A percentile compares a stretch with the other conserved stretches of the same genome.
phyloP scores from a whole-genome alignment of 2,888 invertebrate species.

The Dorcus hopei region DNA sequence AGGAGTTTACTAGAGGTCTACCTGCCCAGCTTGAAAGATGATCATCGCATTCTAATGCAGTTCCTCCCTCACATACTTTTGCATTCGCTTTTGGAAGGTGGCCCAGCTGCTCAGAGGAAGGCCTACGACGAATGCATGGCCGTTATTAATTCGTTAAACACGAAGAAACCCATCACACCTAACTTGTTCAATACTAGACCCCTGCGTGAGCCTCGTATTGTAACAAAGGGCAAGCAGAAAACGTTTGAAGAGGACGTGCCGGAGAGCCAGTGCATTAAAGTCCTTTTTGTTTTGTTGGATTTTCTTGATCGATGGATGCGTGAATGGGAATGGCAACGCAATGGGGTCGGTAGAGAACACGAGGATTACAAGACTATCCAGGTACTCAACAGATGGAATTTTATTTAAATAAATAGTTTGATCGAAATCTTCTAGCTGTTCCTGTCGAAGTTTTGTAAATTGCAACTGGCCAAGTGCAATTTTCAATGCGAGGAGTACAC shows the following conservation, averaged over 20 bases:
- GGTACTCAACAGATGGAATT: slow-evolving; percentile 13
- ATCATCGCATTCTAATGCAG: slow-evolving; percentile 66
- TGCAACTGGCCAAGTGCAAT: slow-evolving; percentile 68
- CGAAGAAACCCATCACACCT: slow-evolving; percentile 19
- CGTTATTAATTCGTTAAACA: slow-evolving; percentile 48
- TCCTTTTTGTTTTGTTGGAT: slow-evolving; percentile 71
- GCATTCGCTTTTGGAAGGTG: slow-evolving; percentile 60
- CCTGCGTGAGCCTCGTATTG: not conserved
- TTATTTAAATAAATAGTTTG: too few relatives aligned
- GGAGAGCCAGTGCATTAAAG: slow-evolving; percentile 62
- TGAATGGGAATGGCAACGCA: slow-evolving; percentile 55
- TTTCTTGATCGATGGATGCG: slow-evolving; percentile 73
- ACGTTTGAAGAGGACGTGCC: slow-evolving; percentile 14
- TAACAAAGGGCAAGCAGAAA: not conserved
- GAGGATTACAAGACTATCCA: slow-evolving; percentile 35
- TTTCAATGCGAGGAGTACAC: slow-evolving; percentile 73
- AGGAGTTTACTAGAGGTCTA: slow-evolving; percentile 65
- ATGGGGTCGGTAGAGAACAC: slow-evolving; percentile 31
- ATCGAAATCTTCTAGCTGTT: slow-evolving; percentile 10
- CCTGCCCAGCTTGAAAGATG: slow-evolving; percentile 71
- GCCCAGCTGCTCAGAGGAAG: slow-evolving; percentile 44
- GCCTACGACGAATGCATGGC: slow-evolving; percentile 57
- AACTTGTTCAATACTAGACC: slow-evolving; percentile 2
- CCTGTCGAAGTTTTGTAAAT: slow-evolving; percentile 55
- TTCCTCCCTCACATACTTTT: slow-evolving; percentile 73